These are phyloP conservation scores for Colostygia pectinataria DNA, from an alignment of 2,888 invertebrate genomes.

Conservation along the genomic window DNA sequence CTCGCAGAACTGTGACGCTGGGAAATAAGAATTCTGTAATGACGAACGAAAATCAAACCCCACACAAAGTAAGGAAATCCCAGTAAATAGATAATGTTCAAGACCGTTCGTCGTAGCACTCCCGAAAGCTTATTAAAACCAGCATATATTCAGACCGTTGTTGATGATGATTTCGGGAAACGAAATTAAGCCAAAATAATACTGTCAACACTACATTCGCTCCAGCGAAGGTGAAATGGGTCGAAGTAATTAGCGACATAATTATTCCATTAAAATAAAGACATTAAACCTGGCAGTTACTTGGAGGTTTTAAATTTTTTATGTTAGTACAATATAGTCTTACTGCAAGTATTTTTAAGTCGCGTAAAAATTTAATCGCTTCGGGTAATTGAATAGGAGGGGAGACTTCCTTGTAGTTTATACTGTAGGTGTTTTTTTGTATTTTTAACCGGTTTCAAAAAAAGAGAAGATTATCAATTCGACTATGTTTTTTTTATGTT, in stretches of 20 bases:
- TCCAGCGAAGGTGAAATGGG: slow-evolving; percentile 37
- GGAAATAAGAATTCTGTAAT: too few species aligned
- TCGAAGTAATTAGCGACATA: slow-evolving; percentile 57
- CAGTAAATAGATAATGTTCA: too few species aligned
- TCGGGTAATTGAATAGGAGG: slow-evolving; percentile 55
- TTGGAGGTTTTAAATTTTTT: slow-evolving; percentile 51
- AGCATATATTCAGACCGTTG: too few species aligned
- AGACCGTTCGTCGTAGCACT: too few species aligned
- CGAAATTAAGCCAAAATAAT: not conserved
- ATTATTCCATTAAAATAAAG: slow-evolving; percentile 66
- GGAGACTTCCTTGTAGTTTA: slow-evolving; percentile 17
- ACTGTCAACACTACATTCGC: slow-evolving; percentile 20
- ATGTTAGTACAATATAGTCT: slow-evolving; percentile 39
- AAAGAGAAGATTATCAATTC: too few species aligned
- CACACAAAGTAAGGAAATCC: too few species aligned
- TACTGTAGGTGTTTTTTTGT: slow-evolving; percentile 17
- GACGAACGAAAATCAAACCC: too few species aligned
- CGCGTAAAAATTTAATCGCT: slow-evolving; percentile 62
- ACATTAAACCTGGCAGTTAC: slow-evolving; percentile 48
- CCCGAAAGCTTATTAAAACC: too few species aligned
- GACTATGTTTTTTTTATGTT: too few species aligned
- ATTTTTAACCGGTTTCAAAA: too few species aligned
- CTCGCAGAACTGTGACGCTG: too few species aligned
- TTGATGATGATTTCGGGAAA: too few species aligned
- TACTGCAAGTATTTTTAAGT: slow-evolving; percentile 56